Conservation (phyloP, 2,888 invertebrate genomes). For the Patella caerulea region DNA sequence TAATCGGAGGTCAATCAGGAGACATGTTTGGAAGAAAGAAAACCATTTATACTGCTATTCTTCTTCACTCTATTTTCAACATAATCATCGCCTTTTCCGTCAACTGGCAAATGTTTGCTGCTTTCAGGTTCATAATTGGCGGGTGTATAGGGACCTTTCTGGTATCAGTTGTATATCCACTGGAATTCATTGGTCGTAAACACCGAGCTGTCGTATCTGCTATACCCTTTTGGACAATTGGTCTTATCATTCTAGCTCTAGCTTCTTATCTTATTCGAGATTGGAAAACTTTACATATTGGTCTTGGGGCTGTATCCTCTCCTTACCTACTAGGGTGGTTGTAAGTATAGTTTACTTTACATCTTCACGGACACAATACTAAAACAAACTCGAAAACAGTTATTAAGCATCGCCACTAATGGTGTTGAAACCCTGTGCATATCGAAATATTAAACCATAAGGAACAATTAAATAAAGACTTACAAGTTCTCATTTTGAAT, state of each 20-base stretch:
- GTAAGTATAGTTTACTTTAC: conserved; percentile 9
- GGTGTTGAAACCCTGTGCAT: no score
- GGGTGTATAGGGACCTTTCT: conserved; percentile 36
- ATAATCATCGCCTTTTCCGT: conserved; percentile 43
- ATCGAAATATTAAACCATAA: no score
- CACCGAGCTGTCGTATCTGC: conserved; percentile 16
- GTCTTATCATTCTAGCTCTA: conserved; percentile 16
- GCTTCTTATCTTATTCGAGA: conserved; percentile 18
- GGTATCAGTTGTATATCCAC: conserved; percentile 26
- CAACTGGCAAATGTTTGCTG: conserved; percentile 53
- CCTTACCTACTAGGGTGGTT: conserved; percentile 20
- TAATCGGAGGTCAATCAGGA: conserved; percentile 44
- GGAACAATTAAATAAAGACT: no score
- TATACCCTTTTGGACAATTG: conserved; percentile 22
- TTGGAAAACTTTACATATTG: conserved; percentile 25
- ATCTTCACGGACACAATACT: no score
- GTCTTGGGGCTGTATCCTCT: conserved; percentile 13
- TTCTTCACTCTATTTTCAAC: conserved; percentile 38
- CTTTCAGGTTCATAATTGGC: conserved; percentile 40
- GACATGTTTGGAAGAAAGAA: conserved; percentile 50
- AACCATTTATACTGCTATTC: conserved; percentile 36
- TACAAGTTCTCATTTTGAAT: no score
- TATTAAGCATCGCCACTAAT: no score
- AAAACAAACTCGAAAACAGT: no score
- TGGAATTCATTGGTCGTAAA: conserved; percentile 26